A percentile compares a stretch with the other conserved stretches of the same genome.
phyloP scores from a whole-genome alignment of 2,797 vertebrate species.

The Phrynocephalus vlangalii region DNA sequence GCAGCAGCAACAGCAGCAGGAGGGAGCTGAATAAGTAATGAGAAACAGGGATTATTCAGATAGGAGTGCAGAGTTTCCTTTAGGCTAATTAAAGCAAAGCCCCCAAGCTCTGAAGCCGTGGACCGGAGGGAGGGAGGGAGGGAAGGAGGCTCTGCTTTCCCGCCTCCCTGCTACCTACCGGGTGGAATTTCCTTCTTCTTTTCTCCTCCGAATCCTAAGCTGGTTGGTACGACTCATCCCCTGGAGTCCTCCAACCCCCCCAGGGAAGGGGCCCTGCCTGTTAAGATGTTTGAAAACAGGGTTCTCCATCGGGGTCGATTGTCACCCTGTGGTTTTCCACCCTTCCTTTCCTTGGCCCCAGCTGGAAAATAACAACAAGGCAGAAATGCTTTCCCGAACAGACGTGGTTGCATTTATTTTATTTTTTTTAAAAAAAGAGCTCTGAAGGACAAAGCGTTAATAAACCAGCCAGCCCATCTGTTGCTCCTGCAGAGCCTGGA shows the following conservation, averaged over 20 bases:
- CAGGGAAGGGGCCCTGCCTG: conserved; percentile 57
- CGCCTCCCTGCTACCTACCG: conserved; percentile 12
- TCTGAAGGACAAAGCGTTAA: conserved; percentile 23
- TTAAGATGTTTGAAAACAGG: conserved; percentile 54
- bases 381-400: conserved; percentile 17
- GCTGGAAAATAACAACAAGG: conserved; percentile 50
- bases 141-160: too few relatives aligned
- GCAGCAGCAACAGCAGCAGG: not conserved
- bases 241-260: conserved; percentile 42
- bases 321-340: conserved; percentile 40
- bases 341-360: conserved; percentile 36
- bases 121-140: conserved; percentile 20
- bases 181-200: conserved; percentile 3
- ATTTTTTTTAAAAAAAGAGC: not conserved
- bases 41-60: conserved; percentile 70
- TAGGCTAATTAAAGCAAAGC: conserved; percentile 73
- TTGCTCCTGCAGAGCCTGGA: not conserved
- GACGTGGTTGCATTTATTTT: not conserved
- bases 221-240: too few relatives aligned
- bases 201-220: conserved; percentile 53
- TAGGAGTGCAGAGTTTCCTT: conserved; percentile 63
- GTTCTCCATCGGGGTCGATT: not conserved
- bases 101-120: conserved; percentile 60
- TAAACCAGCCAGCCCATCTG: conserved; percentile 16
- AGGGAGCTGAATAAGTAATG: conserved; percentile 74